Conservation (phyloP, 1,140 invertebrate species). For the Oreohelix idahoensis region DNA sequence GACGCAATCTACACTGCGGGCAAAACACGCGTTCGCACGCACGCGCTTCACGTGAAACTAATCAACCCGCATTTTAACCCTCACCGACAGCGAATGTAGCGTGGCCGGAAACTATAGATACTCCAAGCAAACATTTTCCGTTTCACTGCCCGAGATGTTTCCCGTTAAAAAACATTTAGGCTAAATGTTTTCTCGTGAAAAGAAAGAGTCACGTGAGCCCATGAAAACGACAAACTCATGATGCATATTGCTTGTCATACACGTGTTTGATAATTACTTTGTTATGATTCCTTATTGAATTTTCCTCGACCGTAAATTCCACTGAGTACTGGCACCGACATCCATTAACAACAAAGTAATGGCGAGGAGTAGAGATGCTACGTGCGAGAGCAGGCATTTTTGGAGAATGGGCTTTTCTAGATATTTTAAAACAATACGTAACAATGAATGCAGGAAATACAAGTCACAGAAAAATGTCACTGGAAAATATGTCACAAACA, state of each 20-base stretch:
- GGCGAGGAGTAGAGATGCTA: neutral
- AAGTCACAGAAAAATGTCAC: no score
- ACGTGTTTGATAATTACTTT: slow-evolving; percentile 4
- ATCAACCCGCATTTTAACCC: slow-evolving; percentile 11
- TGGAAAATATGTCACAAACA: no score
- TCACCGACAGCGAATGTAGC: neutral
- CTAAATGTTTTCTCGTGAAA: neutral
- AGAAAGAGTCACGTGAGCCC: neutral
- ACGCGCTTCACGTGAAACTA: neutral
- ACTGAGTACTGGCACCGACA: neutral
- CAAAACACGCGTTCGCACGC: neutral
- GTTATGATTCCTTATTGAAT: slow-evolving; percentile 15
- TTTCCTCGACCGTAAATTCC: neutral
- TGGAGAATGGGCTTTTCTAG: no score
- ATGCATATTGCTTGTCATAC: neutral
- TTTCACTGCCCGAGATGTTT: neutral
- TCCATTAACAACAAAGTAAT: neutral
- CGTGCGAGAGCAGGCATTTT: no score
- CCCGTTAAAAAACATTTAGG: neutral
- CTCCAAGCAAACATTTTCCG: neutral
- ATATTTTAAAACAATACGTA: no score
- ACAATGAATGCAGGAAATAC: no score
- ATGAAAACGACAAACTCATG: neutral
- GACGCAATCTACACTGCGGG: no score
- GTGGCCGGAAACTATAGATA: neutral